Evolutionary conservation across 2,113 vertebrate species (phyloP).

Genomic region (Cyprinodon tularosa): DNA sequence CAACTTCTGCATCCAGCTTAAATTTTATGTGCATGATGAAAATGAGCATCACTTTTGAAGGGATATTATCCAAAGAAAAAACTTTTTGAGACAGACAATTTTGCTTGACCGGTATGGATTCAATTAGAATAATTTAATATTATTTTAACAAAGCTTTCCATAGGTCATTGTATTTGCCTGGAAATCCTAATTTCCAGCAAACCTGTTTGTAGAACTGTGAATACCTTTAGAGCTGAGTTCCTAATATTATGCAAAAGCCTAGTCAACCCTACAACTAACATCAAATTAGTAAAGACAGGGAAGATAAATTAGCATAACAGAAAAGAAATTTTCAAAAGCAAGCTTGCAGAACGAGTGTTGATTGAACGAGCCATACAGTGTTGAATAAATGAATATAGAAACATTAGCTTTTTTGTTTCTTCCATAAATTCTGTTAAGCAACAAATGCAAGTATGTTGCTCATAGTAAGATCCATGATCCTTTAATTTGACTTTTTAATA

Average conservation of each 20-base stretch:
- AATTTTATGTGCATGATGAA: background rate
- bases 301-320: conserved; percentile 28
- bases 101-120: background rate
- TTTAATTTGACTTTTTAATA: conserved; percentile 16
- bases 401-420: background rate
- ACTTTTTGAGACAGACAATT: too few relatives aligned
- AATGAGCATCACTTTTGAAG: background rate
- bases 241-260: background rate
- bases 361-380: conserved; percentile 39
- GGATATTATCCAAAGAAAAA: background rate
- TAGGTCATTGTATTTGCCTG: background rate
- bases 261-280: conserved; percentile 1
- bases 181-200: background rate
- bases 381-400: background rate
- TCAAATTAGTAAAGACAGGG: conserved; percentile 10
- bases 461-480: background rate
- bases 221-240: background rate
- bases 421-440: background rate
- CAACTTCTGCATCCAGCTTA: background rate
- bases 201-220: background rate
- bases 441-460: conserved; percentile 1
- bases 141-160: background rate
- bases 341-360: conserved; percentile 35
- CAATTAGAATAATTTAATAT: too few relatives aligned
- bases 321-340: conserved; percentile 40